phyloP scores from a whole-genome alignment of 2,888 invertebrate genomes.

The Athrips mouffetella region DNA sequence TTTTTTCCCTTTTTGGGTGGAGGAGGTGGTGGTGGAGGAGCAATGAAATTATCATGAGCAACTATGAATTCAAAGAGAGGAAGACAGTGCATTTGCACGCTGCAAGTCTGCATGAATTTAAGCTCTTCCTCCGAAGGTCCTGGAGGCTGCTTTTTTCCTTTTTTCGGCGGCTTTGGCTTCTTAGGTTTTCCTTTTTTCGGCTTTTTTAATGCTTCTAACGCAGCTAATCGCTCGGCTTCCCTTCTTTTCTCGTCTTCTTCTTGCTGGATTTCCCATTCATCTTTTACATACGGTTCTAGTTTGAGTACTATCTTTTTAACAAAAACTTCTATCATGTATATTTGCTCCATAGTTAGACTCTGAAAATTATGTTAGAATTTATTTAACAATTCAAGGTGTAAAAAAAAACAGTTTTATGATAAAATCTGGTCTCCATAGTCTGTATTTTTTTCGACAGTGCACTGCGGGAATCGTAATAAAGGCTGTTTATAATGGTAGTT shows the following conservation, averaged over 20 bases:
- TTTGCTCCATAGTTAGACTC: constrained; percentile 45
- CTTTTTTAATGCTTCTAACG: constrained; percentile 47
- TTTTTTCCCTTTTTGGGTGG: constrained; percentile 36
- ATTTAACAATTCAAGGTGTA: background rate
- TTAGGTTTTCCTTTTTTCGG: constrained; percentile 37
- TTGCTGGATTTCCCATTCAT: constrained; percentile 60
- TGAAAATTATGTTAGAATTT: background rate
- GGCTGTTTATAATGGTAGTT: too few relatives aligned
- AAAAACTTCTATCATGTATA: constrained; percentile 70
- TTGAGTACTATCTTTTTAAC: constrained; percentile 66
- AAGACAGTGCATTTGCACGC: constrained; percentile 64
- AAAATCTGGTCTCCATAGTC: too few relatives aligned
- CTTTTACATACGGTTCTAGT: constrained; percentile 64
- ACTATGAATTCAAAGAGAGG: constrained; percentile 68
- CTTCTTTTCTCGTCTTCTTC: constrained; percentile 55
- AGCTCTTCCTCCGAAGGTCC: constrained; percentile 68
- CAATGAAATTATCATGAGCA: constrained; percentile 69
- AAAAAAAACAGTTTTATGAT: background rate
- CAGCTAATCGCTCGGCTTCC: constrained; percentile 56
- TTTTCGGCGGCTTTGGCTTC: constrained; percentile 38
- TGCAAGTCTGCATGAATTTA: constrained; percentile 69
- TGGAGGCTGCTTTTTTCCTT: constrained; percentile 59
- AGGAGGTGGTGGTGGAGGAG: constrained; percentile 63
- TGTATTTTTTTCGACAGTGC: too few relatives aligned
- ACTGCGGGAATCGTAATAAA: too few relatives aligned